Conservation (phyloP, 1,140 invertebrate species). For the Drosophila funebris region DNA sequence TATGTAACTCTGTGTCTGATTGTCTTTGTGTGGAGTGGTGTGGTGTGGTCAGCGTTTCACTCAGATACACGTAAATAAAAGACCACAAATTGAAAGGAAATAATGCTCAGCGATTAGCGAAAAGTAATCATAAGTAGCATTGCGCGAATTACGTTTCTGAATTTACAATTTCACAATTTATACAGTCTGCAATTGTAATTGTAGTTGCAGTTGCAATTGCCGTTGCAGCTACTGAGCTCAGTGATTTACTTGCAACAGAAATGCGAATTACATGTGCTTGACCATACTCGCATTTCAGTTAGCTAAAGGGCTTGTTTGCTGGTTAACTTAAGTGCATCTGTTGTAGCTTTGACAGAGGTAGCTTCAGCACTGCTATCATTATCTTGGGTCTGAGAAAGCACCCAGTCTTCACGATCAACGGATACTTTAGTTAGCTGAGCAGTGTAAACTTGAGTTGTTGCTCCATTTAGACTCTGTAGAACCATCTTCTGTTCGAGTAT, state of each 20-base stretch:
- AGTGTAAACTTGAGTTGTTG: too few species aligned
- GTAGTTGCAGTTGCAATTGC: not conserved
- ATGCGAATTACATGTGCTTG: not conserved
- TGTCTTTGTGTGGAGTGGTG: slow-evolving; percentile 38
- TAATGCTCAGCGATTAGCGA: slow-evolving; percentile 78
- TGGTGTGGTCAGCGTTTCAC: slow-evolving; percentile 57
- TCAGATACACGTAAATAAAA: slow-evolving; percentile 71
- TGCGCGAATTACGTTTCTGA: slow-evolving; percentile 52
- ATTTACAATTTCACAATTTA: slow-evolving; percentile 61
- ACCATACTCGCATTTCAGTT: too few species aligned
- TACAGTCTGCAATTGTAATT: too few species aligned
- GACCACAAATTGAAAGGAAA: slow-evolving; percentile 79
- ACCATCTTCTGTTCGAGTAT: too few species aligned
- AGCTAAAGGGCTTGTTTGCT: too few species aligned
- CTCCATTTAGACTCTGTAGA: too few species aligned
- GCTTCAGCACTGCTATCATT: too few species aligned
- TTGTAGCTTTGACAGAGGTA: too few species aligned
- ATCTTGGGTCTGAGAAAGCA: too few species aligned
- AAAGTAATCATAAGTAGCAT: slow-evolving; percentile 76
- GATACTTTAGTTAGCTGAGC: too few species aligned
- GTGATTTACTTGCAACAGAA: not conserved
- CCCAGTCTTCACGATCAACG: too few species aligned
- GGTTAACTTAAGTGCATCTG: too few species aligned
- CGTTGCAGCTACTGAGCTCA: not conserved
- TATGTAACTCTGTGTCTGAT: slow-evolving; percentile 3